Evolutionary conservation across 2,113 vertebrate genomes (phyloP).

Genomic region (Oceanites oceanicus): DNA sequence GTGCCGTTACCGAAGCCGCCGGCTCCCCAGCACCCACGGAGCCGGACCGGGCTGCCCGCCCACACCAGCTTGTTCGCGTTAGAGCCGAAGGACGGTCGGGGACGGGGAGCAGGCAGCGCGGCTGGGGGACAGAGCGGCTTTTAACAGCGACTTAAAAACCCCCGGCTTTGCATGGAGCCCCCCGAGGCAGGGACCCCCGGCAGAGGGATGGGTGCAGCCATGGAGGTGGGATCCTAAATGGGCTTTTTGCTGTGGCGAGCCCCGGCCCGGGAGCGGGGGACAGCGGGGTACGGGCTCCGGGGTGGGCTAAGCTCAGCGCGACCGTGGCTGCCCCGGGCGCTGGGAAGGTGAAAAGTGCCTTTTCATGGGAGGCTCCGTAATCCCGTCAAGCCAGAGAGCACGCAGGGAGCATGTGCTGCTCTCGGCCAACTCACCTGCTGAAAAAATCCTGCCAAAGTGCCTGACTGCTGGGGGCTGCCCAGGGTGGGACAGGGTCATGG

Average conservation of each 20-base stretch:
- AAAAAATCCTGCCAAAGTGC: neutral
- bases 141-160: neutral
- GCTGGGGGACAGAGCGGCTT: neutral
- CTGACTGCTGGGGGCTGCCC: neutral
- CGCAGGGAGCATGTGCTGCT: accelerated
- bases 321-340: accelerated
- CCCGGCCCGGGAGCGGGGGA: accelerated
- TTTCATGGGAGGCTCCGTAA: neutral
- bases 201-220: neutral
- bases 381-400: neutral
- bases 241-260: neutral
- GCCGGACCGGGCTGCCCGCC: neutral
- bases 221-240: neutral
- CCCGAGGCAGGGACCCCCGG: neutral
- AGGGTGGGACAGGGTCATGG: neutral
- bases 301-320: neutral
- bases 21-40: neutral
- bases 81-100: neutral
- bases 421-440: neutral
- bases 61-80: accelerated
- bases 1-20: neutral
- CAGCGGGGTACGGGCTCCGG: neutral
- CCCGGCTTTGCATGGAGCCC: neutral
- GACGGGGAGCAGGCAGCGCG: accelerated
- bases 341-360: neutral